phyloP scores from a whole-genome alignment of 2,113 vertebrate genomes.

The Cathartes aura region DNA sequence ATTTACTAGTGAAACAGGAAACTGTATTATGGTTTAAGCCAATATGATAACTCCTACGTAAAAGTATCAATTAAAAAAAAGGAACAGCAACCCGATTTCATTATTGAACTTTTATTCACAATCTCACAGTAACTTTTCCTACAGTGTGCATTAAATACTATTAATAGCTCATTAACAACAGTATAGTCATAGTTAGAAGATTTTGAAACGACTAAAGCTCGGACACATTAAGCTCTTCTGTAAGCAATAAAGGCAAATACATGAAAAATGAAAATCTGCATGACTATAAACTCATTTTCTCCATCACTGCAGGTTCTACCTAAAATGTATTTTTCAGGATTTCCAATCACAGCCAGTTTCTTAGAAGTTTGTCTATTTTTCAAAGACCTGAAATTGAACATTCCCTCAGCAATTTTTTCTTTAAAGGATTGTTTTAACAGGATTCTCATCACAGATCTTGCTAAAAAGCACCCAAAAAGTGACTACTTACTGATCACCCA shows the following conservation, averaged over 20 bases:
- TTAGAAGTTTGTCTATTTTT: neutral
- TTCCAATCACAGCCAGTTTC: neutral
- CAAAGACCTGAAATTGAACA: neutral
- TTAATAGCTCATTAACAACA: neutral
- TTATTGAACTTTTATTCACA: neutral
- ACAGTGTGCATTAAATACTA: neutral
- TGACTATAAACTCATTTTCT: neutral
- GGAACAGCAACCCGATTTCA: neutral
- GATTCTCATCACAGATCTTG: neutral
- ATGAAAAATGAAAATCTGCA: neutral
- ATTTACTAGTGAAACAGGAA: neutral
- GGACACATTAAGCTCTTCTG: neutral
- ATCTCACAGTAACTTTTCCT: neutral
- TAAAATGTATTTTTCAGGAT: neutral
- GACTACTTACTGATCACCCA: neutral
- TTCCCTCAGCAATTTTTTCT: neutral
- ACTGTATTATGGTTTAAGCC: neutral
- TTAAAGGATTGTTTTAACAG: neutral
- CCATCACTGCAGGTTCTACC: neutral
- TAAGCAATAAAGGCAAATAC: neutral
- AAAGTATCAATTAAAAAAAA: neutral
- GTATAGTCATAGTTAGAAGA: neutral
- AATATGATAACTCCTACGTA: neutral
- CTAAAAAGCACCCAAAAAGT: neutral
- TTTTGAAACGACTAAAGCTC: neutral